phyloP scores from a whole-genome alignment of 1,140 invertebrate species.

The Drosophila neocordata region DNA sequence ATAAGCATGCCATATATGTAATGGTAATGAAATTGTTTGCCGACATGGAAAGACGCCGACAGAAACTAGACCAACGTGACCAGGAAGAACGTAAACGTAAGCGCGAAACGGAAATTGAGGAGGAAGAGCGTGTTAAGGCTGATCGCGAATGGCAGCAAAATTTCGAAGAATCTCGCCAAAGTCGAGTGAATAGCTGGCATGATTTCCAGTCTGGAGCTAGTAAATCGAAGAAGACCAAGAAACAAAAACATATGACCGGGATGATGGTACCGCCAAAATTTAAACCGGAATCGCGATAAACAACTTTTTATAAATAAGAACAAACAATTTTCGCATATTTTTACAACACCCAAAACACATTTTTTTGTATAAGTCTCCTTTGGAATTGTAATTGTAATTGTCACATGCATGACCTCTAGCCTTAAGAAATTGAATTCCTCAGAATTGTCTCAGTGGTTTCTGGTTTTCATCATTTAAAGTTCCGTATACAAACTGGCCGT shows the following conservation, averaged over 20 bases:
- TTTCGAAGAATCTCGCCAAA: slow-evolving; percentile 98
- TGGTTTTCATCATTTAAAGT: slow-evolving; percentile 35
- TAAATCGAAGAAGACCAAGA: slow-evolving; percentile 88
- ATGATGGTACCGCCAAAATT: slow-evolving; percentile 96
- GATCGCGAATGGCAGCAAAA: slow-evolving; percentile 99
- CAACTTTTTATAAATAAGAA: slow-evolving; percentile 21
- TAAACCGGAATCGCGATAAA: slow-evolving; percentile 95
- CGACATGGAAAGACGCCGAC: slow-evolving; percentile 95
- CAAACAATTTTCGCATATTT: slow-evolving; percentile 39
- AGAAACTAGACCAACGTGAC: slow-evolving; percentile 93
- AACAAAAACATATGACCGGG: slow-evolving; percentile 86
- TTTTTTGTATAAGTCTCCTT: slow-evolving; percentile 74
- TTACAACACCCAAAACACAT: slow-evolving; percentile 45
- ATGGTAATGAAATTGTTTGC: slow-evolving; percentile 99
- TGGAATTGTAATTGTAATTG: slow-evolving; percentile 58
- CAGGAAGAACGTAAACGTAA: slow-evolving; percentile 98
- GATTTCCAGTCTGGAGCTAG: slow-evolving; percentile 92
- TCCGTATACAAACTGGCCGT: slow-evolving; percentile 96
- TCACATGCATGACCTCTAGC: slow-evolving; percentile 65
- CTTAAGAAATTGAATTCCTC: slow-evolving; percentile 45
- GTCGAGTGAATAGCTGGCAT: slow-evolving; percentile 97
- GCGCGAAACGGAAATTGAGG: slow-evolving; percentile 95
- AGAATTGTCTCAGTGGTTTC: slow-evolving; percentile 1
- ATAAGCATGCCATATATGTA: slow-evolving; percentile 97
- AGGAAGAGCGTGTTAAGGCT: slow-evolving; percentile 93